Evolutionary conservation across 1,140 invertebrate species (phyloP).

Genomic region (Drosophila willistoni): DNA sequence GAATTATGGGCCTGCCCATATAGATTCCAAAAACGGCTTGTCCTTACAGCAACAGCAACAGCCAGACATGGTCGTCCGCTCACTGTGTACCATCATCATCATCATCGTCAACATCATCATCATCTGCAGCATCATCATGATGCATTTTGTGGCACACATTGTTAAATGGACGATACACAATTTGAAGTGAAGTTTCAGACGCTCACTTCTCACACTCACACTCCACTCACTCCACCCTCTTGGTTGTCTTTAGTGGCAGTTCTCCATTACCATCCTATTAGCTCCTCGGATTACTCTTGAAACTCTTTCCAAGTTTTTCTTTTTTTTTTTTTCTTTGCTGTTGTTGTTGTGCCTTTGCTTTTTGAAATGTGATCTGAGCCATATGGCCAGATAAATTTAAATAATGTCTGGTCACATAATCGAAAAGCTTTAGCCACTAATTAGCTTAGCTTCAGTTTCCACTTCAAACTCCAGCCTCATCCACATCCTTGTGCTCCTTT

Average conservation of each 20-base stretch:
- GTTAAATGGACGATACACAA: slow-evolving; percentile 78
- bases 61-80: slow-evolving; percentile 8
- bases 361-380: slow-evolving; percentile 50
- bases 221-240: neutral
- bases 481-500: slow-evolving; percentile 1
- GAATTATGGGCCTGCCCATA: slow-evolving; percentile 75
- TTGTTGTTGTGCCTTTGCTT: slow-evolving; percentile 17
- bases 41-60: slow-evolving; percentile 60
- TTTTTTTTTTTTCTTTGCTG: slow-evolving; percentile 37
- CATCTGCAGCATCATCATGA: slow-evolving; percentile 49
- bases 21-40: slow-evolving; percentile 78
- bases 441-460: slow-evolving; percentile 44
- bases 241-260: slow-evolving; percentile 16
- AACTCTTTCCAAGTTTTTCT: slow-evolving; percentile 17
- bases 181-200: slow-evolving; percentile 56
- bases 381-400: slow-evolving; percentile 36
- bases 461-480: neutral
- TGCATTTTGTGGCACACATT: slow-evolving; percentile 76
- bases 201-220: slow-evolving; percentile 1
- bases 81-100: slow-evolving; percentile 30
- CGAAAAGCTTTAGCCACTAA: slow-evolving; percentile 65
- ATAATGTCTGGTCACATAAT: slow-evolving; percentile 46
- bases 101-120: slow-evolving; percentile 1
- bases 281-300: slow-evolving; percentile 31
- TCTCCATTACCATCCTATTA: slow-evolving; percentile 26